Conservation (phyloP, 1,140 invertebrate species). For the Drosophila tropicalis region DNA sequence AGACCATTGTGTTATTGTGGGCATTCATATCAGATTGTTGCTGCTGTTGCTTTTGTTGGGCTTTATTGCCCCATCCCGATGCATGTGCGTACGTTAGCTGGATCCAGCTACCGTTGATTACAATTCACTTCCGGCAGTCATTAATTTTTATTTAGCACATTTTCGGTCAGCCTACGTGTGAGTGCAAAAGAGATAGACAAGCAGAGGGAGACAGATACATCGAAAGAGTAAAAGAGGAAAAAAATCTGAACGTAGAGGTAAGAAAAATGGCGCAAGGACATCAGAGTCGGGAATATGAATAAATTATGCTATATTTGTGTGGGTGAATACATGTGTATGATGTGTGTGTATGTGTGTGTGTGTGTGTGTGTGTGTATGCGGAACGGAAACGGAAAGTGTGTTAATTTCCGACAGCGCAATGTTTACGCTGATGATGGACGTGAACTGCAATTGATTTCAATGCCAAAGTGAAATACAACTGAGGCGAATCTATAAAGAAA, state of each 20-base stretch:
- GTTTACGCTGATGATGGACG: constrained; percentile 66
- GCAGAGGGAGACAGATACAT: neutral
- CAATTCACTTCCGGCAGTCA: constrained; percentile 74
- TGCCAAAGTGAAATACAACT: constrained; percentile 41
- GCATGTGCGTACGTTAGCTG: constrained; percentile 3
- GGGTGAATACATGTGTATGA: constrained; percentile 19
- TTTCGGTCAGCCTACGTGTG: constrained; percentile 35
- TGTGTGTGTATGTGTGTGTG: constrained; percentile 4
- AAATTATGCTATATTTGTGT: constrained; percentile 59
- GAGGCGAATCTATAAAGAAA: neutral
- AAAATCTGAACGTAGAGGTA: constrained; percentile 45
- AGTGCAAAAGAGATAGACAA: neutral
- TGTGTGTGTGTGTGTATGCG: constrained; percentile 22
- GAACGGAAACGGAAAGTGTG: constrained; percentile 77
- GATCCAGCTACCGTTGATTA: constrained; percentile 63
- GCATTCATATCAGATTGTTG: constrained; percentile 45
- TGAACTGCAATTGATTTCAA: constrained; percentile 77
- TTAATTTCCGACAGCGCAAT: constrained; percentile 78
- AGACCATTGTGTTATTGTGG: constrained; percentile 34
- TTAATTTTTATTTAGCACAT: constrained; percentile 79
- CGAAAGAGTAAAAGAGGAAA: constrained; percentile 15
- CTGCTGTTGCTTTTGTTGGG: constrained; percentile 35
- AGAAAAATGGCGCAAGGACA: constrained; percentile 63
- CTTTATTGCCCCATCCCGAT: constrained; percentile 47
- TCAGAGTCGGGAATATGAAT: constrained; percentile 58